Evolutionary conservation across 2,888 invertebrate species (phyloP).

Genomic region (Temnothorax rugatulus): DNA sequence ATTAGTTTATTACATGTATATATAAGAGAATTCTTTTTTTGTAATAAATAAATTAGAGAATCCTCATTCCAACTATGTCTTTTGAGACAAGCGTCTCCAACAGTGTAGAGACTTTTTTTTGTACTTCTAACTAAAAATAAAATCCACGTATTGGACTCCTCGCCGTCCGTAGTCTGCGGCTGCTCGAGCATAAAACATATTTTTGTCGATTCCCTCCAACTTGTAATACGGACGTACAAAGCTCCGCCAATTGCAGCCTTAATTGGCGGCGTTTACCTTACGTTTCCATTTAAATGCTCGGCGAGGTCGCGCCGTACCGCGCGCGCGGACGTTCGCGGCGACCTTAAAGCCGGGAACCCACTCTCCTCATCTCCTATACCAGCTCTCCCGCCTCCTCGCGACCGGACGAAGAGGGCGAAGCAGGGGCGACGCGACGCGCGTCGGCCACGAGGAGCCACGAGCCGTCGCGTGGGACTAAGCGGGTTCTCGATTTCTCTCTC

Average conservation of each 20-base stretch:
- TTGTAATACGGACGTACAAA: slow-evolving; percentile 28
- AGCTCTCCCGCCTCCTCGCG: slow-evolving; percentile 36
- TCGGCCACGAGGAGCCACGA: slow-evolving; percentile 80
- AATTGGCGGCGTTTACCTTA: slow-evolving; percentile 75
- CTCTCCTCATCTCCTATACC: slow-evolving; percentile 37
- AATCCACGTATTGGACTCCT: not conserved
- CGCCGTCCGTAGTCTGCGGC: not conserved
- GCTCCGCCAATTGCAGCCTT: slow-evolving; percentile 63
- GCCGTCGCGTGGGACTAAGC: slow-evolving; percentile 78
- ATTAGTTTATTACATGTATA: not conserved
- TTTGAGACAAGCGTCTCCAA: not conserved
- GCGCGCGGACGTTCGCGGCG: slow-evolving; percentile 59
- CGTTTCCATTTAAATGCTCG: slow-evolving; percentile 72
- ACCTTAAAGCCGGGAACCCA: slow-evolving; percentile 69
- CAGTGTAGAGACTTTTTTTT: not conserved
- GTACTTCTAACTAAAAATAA: not conserved
- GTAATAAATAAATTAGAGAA: slow-evolving; percentile 1
- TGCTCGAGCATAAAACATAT: slow-evolving; percentile 21
- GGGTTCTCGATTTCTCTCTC: slow-evolving; percentile 50
- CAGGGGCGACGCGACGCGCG: slow-evolving; percentile 76
- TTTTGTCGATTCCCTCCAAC: not conserved
- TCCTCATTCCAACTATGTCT: not conserved
- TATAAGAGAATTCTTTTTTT: not conserved
- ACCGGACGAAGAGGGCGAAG: slow-evolving; percentile 72
- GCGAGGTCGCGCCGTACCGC: slow-evolving; percentile 66